These are phyloP conservation scores for Pristionchus exspectatus DNA, from an alignment of 2,888 invertebrate genomes.

Conservation along the genomic window DNA sequence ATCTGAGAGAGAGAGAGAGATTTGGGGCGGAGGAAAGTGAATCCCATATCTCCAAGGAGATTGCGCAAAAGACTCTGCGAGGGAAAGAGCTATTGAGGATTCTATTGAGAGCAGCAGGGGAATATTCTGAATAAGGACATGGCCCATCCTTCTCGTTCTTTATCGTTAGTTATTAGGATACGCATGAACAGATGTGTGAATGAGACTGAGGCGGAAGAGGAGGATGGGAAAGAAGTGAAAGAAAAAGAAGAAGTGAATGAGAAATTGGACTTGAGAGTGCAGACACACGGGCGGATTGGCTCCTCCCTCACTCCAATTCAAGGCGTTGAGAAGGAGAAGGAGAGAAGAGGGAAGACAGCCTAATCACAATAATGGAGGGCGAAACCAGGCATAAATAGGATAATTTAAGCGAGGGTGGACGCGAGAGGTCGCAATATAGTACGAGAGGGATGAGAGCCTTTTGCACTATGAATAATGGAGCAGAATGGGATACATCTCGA, in stretches of 20 bases:
- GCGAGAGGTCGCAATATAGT: background rate
- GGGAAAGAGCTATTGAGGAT: background rate
- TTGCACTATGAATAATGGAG: background rate
- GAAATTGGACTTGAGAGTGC: slow-evolving; percentile 41
- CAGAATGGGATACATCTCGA: background rate
- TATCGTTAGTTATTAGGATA: slow-evolving; percentile 46
- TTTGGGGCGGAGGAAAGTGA: background rate
- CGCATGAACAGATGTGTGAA: slow-evolving; percentile 32
- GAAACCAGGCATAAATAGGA: slow-evolving; percentile 41
- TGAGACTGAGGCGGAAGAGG: slow-evolving; percentile 17
- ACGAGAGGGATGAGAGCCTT: background rate
- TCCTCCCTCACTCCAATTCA: slow-evolving; percentile 30
- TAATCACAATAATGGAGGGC: slow-evolving; percentile 39
- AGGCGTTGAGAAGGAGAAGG: slow-evolving; percentile 11
- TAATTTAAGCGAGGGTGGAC: slow-evolving; percentile 37
- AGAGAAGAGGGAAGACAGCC: background rate
- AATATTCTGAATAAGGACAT: background rate
- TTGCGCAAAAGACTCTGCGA: background rate
- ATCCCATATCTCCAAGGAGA: slow-evolving; percentile 33
- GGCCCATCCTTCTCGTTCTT: slow-evolving; percentile 10
- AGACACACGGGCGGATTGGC: background rate
- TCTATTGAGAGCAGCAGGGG: background rate
- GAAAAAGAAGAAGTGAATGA: slow-evolving; percentile 24
- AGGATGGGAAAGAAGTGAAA: slow-evolving; percentile 24
- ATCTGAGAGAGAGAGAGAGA: background rate